Evolutionary conservation across 2,797 vertebrate genomes (phyloP).

Genomic region (Poecilia gillii): DNA sequence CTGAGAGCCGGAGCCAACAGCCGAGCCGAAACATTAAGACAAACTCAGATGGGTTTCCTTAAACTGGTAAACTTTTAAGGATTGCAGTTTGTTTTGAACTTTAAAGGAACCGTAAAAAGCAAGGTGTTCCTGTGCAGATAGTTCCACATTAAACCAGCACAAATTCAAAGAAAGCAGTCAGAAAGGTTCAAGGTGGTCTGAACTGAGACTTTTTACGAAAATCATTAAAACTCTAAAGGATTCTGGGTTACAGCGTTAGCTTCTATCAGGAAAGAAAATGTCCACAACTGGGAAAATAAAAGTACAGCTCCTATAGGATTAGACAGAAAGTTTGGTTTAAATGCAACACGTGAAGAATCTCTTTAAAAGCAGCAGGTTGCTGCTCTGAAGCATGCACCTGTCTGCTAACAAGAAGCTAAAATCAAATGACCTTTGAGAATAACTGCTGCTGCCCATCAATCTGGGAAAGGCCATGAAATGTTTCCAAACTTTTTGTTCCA

Average conservation of each 20-base stretch:
- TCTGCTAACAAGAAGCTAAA: neutral
- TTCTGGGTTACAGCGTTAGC: neutral
- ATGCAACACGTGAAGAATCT: neutral
- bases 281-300: neutral
- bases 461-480: neutral
- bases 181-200: neutral
- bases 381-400: neutral
- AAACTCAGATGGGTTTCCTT: slow-evolving; percentile 5
- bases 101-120: neutral
- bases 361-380: neutral
- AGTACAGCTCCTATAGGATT: neutral
- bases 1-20: neutral
- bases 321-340: neutral
- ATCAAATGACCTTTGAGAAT: neutral
- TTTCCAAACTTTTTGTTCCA: too few species aligned
- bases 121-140: neutral
- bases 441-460: neutral
- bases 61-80: slow-evolving; percentile 12
- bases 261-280: neutral
- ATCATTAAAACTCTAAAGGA: neutral
- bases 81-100: neutral
- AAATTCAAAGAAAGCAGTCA: neutral
- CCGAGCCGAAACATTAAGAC: slow-evolving; percentile 4
- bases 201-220: neutral
- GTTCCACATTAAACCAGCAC: neutral